phyloP scores from a whole-genome alignment of 2,888 invertebrate species.

The Plebejus argus region DNA sequence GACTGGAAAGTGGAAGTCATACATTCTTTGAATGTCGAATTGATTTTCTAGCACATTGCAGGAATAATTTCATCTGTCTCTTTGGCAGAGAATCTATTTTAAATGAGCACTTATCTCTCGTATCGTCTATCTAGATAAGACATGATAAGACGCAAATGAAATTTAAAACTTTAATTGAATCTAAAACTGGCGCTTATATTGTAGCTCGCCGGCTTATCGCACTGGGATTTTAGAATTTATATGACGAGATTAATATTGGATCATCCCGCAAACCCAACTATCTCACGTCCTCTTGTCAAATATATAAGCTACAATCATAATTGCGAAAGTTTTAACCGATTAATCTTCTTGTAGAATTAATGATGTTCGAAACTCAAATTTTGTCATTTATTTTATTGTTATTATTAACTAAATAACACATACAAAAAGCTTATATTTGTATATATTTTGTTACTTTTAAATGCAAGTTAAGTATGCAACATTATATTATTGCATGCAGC shows the following conservation, averaged over 20 bases:
- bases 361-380: not conserved
- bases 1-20: too few relatives aligned
- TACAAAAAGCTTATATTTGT: not conserved
- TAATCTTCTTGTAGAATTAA: not conserved
- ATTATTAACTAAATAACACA: not conserved
- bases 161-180: constrained; percentile 15
- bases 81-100: not conserved
- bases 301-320: not conserved
- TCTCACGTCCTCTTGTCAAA: not conserved
- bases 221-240: constrained; percentile 3
- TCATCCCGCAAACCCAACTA: not conserved
- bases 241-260: not conserved
- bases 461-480: too few relatives aligned
- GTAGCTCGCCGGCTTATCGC: not conserved
- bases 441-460: too few relatives aligned
- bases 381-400: not conserved
- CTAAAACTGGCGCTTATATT: not conserved
- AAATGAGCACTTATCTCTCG: not conserved
- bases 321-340: not conserved
- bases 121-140: not conserved
- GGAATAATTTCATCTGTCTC: not conserved
- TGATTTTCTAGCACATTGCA: not conserved
- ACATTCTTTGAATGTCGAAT: not conserved
- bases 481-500: too few relatives aligned
- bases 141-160: constrained; percentile 1